Base-by-base conservation (phyloP, 2,113 vertebrate genomes). In the Progne subis region DNA sequence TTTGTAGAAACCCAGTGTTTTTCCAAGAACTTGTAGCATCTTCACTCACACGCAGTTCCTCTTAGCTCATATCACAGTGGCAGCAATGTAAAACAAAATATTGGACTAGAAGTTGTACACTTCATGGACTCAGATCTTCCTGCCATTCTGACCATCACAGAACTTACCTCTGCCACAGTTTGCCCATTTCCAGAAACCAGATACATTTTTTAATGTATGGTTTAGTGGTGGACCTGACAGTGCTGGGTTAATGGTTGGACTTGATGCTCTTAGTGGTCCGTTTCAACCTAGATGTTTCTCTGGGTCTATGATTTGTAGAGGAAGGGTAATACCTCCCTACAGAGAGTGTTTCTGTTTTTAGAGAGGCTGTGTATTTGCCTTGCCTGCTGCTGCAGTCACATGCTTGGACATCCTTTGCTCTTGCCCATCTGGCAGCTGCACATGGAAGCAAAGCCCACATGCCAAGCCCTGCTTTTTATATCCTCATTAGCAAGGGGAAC, bases 341-440 rank as follows among this genome's bases (percentile, higher is more conserved):
- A 93, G 63, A 67, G 34, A 59, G 28, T 41, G 7, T 41, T 88
- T 52, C 68, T 77, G 14, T 67, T 80, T 92, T 64, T 56, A 80
- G 70, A 65, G 34, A 70, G 31, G n/a, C 16, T 57, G 10, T 63
- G 32, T 41, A 12, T 90, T 70, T 81, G 34, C 28, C 56, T 47
- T 63, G 11, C 64, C 55, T 78, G 50, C 76, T 90, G 28, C 84
- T 88, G 68, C 56, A 90, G 49, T 68, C 64, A 68, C 64, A 9
- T 46, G 44, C 24, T 64, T 52, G 69, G 76, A 11, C 21, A 83
- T 78, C 49, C 63, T 70, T 81, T 85, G 86, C 78, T 92, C 71
- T 6, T 8, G 53, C 56, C 93, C 79, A 64, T 94, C 92, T 93
- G 79, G 84, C 75, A 92, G 82, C 60, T 88, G 90, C 55, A 43